Conservation (phyloP, 1,140 invertebrate genomes). For the Artemia franciscana region DNA sequence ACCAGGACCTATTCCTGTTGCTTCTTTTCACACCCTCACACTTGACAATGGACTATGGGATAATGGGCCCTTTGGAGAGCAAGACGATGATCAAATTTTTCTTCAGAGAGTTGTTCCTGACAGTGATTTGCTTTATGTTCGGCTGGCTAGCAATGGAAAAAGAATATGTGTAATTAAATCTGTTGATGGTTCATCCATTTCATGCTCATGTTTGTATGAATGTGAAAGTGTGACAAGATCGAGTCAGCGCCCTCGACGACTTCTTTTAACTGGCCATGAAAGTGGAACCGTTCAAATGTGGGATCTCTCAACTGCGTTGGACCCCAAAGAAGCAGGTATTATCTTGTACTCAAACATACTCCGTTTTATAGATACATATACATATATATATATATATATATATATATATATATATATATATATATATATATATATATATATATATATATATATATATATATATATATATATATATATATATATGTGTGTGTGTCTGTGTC, state of each 20-base stretch:
- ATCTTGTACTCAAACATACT: too few species aligned
- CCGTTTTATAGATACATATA: too few species aligned
- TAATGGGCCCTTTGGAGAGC: constrained; percentile 80
- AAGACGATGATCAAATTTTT: constrained; percentile 92
- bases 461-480: too few species aligned
- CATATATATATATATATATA: too few species aligned
- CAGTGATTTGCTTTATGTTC: constrained; percentile 77
- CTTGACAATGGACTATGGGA: constrained; percentile 29
- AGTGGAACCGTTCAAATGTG: constrained; percentile 93
- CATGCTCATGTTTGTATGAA: constrained; percentile 87
- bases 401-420: too few species aligned
- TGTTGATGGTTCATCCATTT: constrained; percentile 79
- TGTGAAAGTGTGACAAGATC: constrained; percentile 81
- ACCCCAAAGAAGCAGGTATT: constrained; percentile 44
- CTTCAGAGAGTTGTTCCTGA: constrained; percentile 93
- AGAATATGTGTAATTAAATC: constrained; percentile 83
- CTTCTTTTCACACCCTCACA: constrained; percentile 82
- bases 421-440: too few species aligned
- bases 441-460: too few species aligned
- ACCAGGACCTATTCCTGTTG: constrained; percentile 82
- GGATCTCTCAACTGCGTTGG: constrained; percentile 86
- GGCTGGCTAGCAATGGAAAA: constrained; percentile 82
- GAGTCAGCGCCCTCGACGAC: constrained; percentile 65
- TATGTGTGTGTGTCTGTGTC: too few species aligned
- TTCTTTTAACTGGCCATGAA: constrained; percentile 82